Evolutionary conservation across 2,797 vertebrate species (phyloP).

Genomic region (Yasuhikotakia modesta): DNA sequence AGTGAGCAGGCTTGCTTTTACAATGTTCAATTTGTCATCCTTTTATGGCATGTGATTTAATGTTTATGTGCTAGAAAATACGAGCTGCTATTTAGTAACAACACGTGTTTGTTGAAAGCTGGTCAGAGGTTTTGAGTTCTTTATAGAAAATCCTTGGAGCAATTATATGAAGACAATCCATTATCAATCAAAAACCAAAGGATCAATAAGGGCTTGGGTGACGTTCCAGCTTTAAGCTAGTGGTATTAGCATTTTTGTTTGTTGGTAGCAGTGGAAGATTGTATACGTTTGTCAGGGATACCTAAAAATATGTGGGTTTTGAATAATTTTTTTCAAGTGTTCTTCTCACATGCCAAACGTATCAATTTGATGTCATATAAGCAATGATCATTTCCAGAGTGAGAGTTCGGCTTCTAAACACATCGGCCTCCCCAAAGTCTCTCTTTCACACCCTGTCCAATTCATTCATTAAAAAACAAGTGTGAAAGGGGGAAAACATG

Average conservation of each 20-base stretch:
- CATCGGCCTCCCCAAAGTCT: conserved; percentile 41
- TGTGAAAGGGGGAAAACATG: conserved; percentile 35
- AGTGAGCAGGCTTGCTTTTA: conserved; percentile 27
- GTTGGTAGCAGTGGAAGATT: background rate
- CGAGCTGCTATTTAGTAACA: background rate
- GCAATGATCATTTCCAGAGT: conserved; percentile 40
- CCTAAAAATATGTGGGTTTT: background rate
- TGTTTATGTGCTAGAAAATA: background rate
- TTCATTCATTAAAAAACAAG: conserved; percentile 52
- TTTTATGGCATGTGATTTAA: conserved; percentile 12
- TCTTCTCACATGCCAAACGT: conserved; percentile 12
- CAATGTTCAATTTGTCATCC: conserved; percentile 37
- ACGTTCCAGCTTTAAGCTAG: background rate
- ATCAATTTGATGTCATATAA: conserved; percentile 37
- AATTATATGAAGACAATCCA: background rate
- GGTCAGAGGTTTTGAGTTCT: background rate
- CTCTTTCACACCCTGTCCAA: conserved; percentile 60
- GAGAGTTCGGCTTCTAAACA: conserved; percentile 41
- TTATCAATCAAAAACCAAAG: background rate
- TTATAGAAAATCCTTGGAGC: conserved; percentile 1
- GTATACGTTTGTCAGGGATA: conserved; percentile 13
- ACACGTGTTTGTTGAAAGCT: background rate
- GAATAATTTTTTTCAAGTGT: background rate
- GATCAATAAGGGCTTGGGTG: background rate
- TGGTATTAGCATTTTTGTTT: background rate